A percentile compares a stretch with the other conserved stretches of the same genome.
Conservation (phyloP, 2,888 invertebrate species). For the Aradus depressus region DNA sequence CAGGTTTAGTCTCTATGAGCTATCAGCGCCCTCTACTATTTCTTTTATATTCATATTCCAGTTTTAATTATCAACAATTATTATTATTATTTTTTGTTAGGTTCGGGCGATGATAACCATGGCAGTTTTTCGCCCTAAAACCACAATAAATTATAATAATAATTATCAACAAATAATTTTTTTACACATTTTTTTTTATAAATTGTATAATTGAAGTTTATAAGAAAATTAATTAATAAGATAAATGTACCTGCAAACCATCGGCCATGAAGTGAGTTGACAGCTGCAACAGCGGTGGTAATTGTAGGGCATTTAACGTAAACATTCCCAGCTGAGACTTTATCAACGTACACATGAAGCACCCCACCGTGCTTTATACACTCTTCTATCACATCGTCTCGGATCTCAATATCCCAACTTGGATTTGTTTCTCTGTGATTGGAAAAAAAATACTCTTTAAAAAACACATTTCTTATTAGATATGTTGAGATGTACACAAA, state of each 20-base stretch:
- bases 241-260: constrained; percentile 74
- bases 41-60: too few species aligned
- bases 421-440: constrained; percentile 55
- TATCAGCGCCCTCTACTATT: too few species aligned
- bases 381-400: constrained; percentile 96
- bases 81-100: too few species aligned
- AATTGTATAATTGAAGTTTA: not conserved
- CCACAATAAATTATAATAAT: too few species aligned
- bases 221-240: not conserved
- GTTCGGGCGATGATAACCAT: too few species aligned
- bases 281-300: constrained; percentile 89
- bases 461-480: too few species aligned
- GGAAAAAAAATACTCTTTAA: constrained; percentile 18
- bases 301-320: constrained; percentile 98
- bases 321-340: constrained; percentile 89
- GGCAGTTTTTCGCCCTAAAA: too few species aligned
- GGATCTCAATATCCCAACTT: constrained; percentile 84
- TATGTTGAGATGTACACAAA: too few species aligned
- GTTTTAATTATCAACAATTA: too few species aligned
- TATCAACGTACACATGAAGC: constrained; percentile 88
- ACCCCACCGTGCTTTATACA: constrained; percentile 97
- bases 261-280: constrained; percentile 90
- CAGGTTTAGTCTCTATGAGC: too few species aligned
- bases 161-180: too few species aligned
- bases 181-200: too few species aligned